phyloP scores from a whole-genome alignment of 2,888 invertebrate species.

The Machimus rusticus region DNA sequence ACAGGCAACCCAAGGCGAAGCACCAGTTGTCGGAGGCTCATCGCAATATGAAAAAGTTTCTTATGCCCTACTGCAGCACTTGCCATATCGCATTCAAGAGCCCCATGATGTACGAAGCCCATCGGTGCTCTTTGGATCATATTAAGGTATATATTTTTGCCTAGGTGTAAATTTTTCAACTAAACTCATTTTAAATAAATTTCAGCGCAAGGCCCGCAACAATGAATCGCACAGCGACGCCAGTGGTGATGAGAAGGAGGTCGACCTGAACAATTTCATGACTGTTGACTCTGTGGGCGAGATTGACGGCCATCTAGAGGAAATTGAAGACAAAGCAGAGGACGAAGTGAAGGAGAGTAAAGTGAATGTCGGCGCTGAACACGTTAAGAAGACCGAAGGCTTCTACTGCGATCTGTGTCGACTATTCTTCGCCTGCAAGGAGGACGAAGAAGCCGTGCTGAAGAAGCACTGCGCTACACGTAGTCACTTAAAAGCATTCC shows the following conservation, averaged over 20 bases:
- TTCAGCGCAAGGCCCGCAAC: constrained; percentile 67
- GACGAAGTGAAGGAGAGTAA: constrained; percentile 70
- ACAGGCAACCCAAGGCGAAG: constrained; percentile 76
- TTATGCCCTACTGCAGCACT: constrained; percentile 81
- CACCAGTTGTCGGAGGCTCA: constrained; percentile 83
- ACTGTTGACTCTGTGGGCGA: constrained; percentile 89
- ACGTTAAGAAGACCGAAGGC: constrained; percentile 79
- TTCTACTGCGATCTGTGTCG: constrained; percentile 83
- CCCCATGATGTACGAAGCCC: constrained; percentile 85
- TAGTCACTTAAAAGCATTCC: constrained; percentile 78
- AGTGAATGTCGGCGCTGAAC: constrained; percentile 78
- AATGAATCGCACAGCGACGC: constrained; percentile 68
- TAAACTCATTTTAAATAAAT: constrained; percentile 34
- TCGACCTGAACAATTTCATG: constrained; percentile 84
- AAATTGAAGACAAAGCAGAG: constrained; percentile 67
- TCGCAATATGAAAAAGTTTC: constrained; percentile 83
- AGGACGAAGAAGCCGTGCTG: constrained; percentile 69
- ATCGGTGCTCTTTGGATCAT: constrained; percentile 82
- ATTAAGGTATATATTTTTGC: constrained; percentile 69
- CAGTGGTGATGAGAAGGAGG: constrained; percentile 75
- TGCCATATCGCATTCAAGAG: constrained; percentile 82
- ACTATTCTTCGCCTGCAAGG: constrained; percentile 72
- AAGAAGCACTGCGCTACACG: constrained; percentile 79
- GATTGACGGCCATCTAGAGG: constrained; percentile 71
- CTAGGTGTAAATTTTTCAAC: not conserved